Evolutionary conservation across 2,888 invertebrate species (phyloP), one percentile per base, ranked within the genome.

Genomic region (Netelia melanura): DNA sequence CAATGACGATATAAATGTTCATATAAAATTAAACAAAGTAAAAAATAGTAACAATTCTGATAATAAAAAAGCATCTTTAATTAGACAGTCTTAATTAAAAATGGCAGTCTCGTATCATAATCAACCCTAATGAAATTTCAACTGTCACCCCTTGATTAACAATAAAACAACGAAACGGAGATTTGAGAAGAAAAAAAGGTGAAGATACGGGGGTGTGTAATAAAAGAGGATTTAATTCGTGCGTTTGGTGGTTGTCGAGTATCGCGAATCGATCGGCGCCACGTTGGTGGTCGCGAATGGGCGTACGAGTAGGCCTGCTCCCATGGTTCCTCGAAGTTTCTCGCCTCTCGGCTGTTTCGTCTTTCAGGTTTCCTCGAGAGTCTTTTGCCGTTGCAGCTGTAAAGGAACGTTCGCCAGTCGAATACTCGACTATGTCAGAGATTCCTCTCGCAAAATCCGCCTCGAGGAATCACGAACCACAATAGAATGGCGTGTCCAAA

Each of bases 401-500:
- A 58, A 79, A 78, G 54, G 68, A 43, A 54, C 56, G 30, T 65
- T 74, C 64, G 54, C 21, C 56, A 58, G 61, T 44, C 58, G 61
- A 62, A 74, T 44, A 67, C 58, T 58, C 44, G 62, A 11, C 14
- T 48, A 52, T 48, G 21, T 48, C 25, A 68, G 62, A 48, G 64
- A 80, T 21, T 38, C 10, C 64, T 54, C 61, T 62, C 72, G 68
- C 70, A 6, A 38, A 38, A 61, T 48, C 62, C 23, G 14, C 17
- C 52, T 14, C 52, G 64, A 71, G 72, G 58, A 76, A 58, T 6
- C 65, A 52, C 85, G 83, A 86, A 64, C 79, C 75, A 86, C 86
- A 90, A 89, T 89, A 86, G 89, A 90, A 87, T 87, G 87, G 88
- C 91, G 90, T 91, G 89, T 85, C 90, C 81, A 90, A 91, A 76